These are phyloP conservation scores for Pyrrhia umbra DNA, from an alignment of 2,888 invertebrate genomes.

Conservation along the genomic window DNA sequence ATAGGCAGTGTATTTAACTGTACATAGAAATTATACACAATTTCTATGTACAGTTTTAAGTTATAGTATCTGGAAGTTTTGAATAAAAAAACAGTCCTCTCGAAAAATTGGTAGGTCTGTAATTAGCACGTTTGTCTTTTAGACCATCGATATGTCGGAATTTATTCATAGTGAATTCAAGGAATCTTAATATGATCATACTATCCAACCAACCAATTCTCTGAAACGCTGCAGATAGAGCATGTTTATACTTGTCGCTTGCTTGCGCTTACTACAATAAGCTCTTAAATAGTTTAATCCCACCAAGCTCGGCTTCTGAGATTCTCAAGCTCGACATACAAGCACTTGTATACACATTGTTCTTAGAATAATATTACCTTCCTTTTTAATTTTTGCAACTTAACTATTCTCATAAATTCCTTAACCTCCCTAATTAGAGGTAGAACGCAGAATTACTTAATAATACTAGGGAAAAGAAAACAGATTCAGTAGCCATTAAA, in stretches of 20 bases:
- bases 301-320: slow-evolving; percentile 14
- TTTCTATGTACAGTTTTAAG: too few relatives aligned
- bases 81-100: too few relatives aligned
- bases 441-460: slow-evolving; percentile 41
- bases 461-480: slow-evolving; percentile 43
- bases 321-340: slow-evolving; percentile 20
- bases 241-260: slow-evolving; percentile 25
- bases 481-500: slow-evolving; percentile 60
- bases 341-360: slow-evolving; percentile 7
- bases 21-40: too few relatives aligned
- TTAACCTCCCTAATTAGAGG: slow-evolving; percentile 31
- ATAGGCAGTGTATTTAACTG: too few relatives aligned
- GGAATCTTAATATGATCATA: slow-evolving; percentile 16
- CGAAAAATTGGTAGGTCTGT: too few relatives aligned
- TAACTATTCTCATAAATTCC: slow-evolving; percentile 5
- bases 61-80: too few relatives aligned
- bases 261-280: slow-evolving; percentile 19
- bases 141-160: too few relatives aligned
- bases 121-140: too few relatives aligned
- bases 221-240: slow-evolving; percentile 26
- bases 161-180: slow-evolving; percentile 9
- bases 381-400: background rate
- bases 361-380: slow-evolving; percentile 3
- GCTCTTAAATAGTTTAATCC: slow-evolving; percentile 43
- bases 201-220: slow-evolving; percentile 15